phyloP scores from a whole-genome alignment of 2,888 invertebrate genomes.

The Thysanoteuthis rhombus region DNA sequence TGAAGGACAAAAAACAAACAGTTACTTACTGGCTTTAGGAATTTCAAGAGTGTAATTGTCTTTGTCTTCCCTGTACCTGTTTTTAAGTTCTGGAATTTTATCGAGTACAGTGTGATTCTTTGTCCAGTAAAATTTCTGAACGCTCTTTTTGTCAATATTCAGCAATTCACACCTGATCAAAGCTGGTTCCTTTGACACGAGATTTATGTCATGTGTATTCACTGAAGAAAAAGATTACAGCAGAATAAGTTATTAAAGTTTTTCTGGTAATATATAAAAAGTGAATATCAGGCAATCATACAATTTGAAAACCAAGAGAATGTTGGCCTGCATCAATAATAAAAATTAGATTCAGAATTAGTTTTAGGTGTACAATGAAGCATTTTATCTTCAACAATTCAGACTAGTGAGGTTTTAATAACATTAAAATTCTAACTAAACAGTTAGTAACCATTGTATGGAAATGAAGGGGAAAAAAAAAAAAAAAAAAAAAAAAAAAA shows the following conservation, averaged over 20 bases:
- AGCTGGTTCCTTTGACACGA: neutral
- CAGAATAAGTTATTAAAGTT: too few relatives aligned
- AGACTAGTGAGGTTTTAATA: neutral
- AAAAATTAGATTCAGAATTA: neutral
- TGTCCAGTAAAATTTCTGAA: slow-evolving; percentile 17
- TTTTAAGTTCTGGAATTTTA: neutral
- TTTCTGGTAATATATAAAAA: too few relatives aligned
- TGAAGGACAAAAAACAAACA: neutral
- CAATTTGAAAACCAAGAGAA: neutral
- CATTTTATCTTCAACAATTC: neutral
- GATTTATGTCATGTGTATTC: neutral
- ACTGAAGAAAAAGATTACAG: neutral
- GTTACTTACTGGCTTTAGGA: slow-evolving; percentile 23
- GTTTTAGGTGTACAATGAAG: neutral
- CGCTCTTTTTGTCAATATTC: too few relatives aligned
- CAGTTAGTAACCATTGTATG: too few relatives aligned
- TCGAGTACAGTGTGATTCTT: neutral
- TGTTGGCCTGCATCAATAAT: neutral
- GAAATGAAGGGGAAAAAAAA: too few relatives aligned
- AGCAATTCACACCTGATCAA: neutral
- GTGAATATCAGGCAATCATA: too few relatives aligned
- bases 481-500: too few relatives aligned
- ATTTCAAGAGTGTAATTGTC: slow-evolving; percentile 21
- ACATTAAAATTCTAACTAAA: too few relatives aligned
- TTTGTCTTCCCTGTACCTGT: neutral